These are phyloP conservation scores for Sminthopsis crassicaudata DNA, from an alignment of 2,113 vertebrate genomes.

Conservation along the genomic window DNA sequence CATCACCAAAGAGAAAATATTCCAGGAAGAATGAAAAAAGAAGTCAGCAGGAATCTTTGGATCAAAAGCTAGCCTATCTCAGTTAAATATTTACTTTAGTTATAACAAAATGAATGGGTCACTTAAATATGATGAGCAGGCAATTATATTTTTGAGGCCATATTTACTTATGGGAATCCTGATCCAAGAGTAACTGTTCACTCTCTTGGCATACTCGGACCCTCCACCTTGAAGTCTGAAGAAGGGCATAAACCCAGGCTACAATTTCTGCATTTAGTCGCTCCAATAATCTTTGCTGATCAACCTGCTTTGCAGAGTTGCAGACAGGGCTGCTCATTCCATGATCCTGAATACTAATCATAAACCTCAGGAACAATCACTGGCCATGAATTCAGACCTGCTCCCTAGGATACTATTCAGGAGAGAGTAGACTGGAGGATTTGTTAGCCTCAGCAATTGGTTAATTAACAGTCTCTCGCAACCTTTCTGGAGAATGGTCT, in stretches of 20 bases:
- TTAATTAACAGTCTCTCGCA: constrained; percentile 59
- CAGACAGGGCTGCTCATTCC: background rate
- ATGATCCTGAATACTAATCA: constrained; percentile 32
- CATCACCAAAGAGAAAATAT: background rate
- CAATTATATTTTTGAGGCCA: background rate
- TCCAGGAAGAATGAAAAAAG: background rate
- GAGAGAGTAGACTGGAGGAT: constrained; percentile 46
- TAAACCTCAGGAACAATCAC: constrained; percentile 44
- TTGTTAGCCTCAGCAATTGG: constrained; percentile 38
- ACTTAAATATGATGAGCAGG: background rate
- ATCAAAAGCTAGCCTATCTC: background rate
- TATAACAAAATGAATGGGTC: background rate
- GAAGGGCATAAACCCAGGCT: background rate
- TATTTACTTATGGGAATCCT: background rate
- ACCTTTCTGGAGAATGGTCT: background rate
- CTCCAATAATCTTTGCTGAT: constrained; percentile 32
- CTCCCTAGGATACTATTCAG: background rate
- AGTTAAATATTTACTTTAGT: background rate
- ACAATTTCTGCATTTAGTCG: background rate
- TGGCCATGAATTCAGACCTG: constrained; percentile 48
- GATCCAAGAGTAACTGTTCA: background rate
- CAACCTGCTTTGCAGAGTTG: constrained; percentile 22
- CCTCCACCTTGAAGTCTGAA: background rate
- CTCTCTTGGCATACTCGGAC: background rate
- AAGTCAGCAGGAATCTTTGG: background rate